Evolutionary conservation across 2,113 vertebrate genomes (phyloP).

Genomic region (human): GRCh38 chr1:60886501-60887000

Average conservation of each 20-base stretch:
- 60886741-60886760: constrained; percentile 41
- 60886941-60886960: not conserved
- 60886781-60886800: constrained; percentile 19
- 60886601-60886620: not conserved
- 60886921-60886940: constrained; percentile 51
- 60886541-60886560: not conserved
- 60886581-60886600: not conserved
- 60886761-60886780: constrained; percentile 29
- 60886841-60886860: constrained; percentile 73
- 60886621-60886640: not conserved
- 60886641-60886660: not conserved
- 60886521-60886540: not conserved
- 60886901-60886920: constrained; percentile 59
- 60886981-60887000: constrained; percentile 56
- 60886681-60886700: constrained; percentile 24
- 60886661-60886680: not conserved
- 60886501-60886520: not conserved
- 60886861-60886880: constrained; percentile 69
- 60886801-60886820: constrained; percentile 39
- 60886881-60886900: constrained; percentile 73
- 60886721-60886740: not conserved
- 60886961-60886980: constrained; percentile 30
- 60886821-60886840: constrained; percentile 74
- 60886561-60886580: not conserved
- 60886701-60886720: not conserved